Conservation (phyloP, 2,797 vertebrate genomes). For the Adrianichthys oophorus region DNA sequence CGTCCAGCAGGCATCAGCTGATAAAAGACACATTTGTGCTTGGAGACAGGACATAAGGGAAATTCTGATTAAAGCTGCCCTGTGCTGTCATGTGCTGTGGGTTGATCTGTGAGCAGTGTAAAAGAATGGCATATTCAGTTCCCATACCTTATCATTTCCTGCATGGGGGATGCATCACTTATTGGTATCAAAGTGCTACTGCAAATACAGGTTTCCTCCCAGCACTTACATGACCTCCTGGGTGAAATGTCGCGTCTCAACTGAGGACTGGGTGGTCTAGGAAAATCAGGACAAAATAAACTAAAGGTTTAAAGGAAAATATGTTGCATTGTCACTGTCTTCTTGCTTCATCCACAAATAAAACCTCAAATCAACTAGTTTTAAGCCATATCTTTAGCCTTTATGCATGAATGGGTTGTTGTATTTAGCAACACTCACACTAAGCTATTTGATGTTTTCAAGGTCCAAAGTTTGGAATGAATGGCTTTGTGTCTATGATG, state of each 20-base stretch:
- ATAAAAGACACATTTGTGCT: constrained; percentile 34
- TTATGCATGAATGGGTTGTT: no score
- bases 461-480: no score
- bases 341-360: not conserved
- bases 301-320: not conserved
- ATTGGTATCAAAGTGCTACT: not conserved
- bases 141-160: constrained; percentile 8
- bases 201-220: constrained; percentile 5
- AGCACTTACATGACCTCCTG: constrained; percentile 7
- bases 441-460: no score
- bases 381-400: no score
- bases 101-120: not conserved
- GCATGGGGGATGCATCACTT: not conserved
- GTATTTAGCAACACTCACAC: no score
- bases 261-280: not conserved
- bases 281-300: constrained; percentile 8
- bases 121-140: constrained; percentile 5
- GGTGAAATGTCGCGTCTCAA: not conserved
- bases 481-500: no score
- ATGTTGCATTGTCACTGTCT: no score
- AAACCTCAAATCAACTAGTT: no score
- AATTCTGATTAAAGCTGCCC: constrained; percentile 18
- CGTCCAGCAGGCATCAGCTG: constrained; percentile 35
- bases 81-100: constrained; percentile 11
- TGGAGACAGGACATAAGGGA: constrained; percentile 26